Base-by-base conservation (phyloP, 2,797 vertebrate species). In the Enteromius viviparus region DNA sequence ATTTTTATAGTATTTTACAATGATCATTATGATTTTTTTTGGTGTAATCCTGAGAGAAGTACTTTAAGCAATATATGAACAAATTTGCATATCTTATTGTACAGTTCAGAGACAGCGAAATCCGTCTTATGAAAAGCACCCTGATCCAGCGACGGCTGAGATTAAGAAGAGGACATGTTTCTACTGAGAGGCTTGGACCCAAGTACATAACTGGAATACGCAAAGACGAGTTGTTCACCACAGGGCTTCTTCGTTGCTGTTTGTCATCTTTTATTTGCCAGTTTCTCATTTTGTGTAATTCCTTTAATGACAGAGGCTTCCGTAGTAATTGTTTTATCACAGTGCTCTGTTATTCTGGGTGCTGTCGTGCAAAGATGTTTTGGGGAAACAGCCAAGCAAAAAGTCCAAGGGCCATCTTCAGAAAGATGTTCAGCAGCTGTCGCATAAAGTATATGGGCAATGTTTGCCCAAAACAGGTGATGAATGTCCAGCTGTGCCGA, bases 381-480 rank as follows among this genome's bases (percentile, higher is more conserved):
- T 29, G 45, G 40, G 29, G 42, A 68, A 83, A 55, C 42, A 62
- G 83, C 69, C 42, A 53, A 77, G 51, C 69, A 75, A 64, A 64
- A 72, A 23, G 45, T 66, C 34, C 5, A 15, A 69, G 42, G 78
- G 47, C 42, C 58, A 60, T 70, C 69, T 66, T 81, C 10, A 32
- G 37, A 58, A 76, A 26, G 37, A 37, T 76, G 58, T 76, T 83
- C 49, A 68, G 29, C 79, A 85, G 87, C 90, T 94, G 93, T 94
- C 91, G 93, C 91, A 93, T 94, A 92, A 93, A 91, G 65, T 80
- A 91, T 93, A 93, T 96, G 94, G 95, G 95, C 97, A 96, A 97
- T 96, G 96, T 97, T 95, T 96, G 96, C 93, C 94, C 92, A 74
- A 89, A 81, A 78, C 75, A 65, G 45, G 82, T 70, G 65, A 82